Base-by-base conservation (phyloP, 2,113 vertebrate genomes). In the Petrocephalus zakoni region DNA sequence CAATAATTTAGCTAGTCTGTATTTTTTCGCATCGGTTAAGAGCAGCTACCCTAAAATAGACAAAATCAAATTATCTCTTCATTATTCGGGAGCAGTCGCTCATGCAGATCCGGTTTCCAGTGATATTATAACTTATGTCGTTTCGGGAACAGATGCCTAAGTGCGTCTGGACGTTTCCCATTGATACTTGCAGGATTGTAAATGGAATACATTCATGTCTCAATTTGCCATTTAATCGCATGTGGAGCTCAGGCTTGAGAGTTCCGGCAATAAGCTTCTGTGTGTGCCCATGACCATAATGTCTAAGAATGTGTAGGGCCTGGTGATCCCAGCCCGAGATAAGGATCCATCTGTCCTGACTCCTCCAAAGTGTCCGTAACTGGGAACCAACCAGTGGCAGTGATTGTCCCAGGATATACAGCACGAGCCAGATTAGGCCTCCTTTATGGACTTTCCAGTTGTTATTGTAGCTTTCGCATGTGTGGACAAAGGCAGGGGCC, bases 251-350 rank as follows among this genome's bases (percentile, higher is more conserved):
- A 29, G 61, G n/a, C 61, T 29, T n/a, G 11, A 29, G 10, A 13
- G 61, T 11, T 29, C 11, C n/a, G 49, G 78, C 78, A 29, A 49
- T 88, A 83, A 17, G 61, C 75, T 6, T 34, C 68, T 37, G 68
- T 29, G 13, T 25, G 37, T 9, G 53, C 72, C 72, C 75, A 61
- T 61, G 78, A 88, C 88, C 17, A 22, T 87, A 90, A 92, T 86
- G 94, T 95, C 95, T 47, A 47, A 88, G 88, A 88, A 88, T 88
- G 53, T 25, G 42, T n/a, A 21, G 10, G 53, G 56, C 34, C 53
- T 46, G 88, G 88, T 29, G 88, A 88, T 88, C 10, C 34, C 34
- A 58, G 29, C 42, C 72, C 25, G 19, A 15, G 87, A 88, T 88
- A 83, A 88, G 78, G 78, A 4, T 37, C 88, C 88, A 83, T 83